Evolutionary conservation across 2,888 invertebrate species (phyloP).

Genomic region (Malachius bipustulatus): DNA sequence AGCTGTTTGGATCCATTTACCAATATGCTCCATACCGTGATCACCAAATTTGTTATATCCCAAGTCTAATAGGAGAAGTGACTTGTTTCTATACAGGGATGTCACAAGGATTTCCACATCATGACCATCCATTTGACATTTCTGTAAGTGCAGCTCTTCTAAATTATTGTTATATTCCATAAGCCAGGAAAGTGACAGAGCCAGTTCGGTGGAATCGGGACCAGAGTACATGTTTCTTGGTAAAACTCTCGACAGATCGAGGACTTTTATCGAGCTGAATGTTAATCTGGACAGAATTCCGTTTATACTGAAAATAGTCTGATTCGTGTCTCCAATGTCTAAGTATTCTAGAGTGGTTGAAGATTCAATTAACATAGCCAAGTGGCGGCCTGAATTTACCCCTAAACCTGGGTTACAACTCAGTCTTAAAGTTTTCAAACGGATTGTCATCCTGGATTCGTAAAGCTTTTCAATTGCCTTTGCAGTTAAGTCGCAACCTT

Average conservation of each 20-base stretch:
- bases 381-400: constrained; percentile 41
- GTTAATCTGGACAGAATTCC: constrained; percentile 39
- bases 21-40: constrained; percentile 43
- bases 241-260: constrained; percentile 36
- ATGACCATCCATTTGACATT: constrained; percentile 47
- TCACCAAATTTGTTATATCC: constrained; percentile 49
- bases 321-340: constrained; percentile 47
- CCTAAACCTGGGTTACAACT: constrained; percentile 45
- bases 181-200: constrained; percentile 40
- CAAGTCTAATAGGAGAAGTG: constrained; percentile 46
- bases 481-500: constrained; percentile 43
- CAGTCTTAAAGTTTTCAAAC: constrained; percentile 41
- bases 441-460: constrained; percentile 27
- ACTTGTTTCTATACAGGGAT: constrained; percentile 41
- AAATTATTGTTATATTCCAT: constrained; percentile 37
- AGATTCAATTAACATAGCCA: constrained; percentile 40
- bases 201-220: constrained; percentile 33
- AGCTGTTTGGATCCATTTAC: constrained; percentile 40
- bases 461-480: constrained; percentile 33
- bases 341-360: constrained; percentile 36
- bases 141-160: constrained; percentile 46
- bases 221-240: constrained; percentile 24
- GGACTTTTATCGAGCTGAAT: constrained; percentile 31
- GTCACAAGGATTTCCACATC: constrained; percentile 45
- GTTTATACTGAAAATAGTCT: constrained; percentile 44